Evolutionary conservation across 2,888 invertebrate species (phyloP).

Genomic region (Hymenopus coronatus): DNA sequence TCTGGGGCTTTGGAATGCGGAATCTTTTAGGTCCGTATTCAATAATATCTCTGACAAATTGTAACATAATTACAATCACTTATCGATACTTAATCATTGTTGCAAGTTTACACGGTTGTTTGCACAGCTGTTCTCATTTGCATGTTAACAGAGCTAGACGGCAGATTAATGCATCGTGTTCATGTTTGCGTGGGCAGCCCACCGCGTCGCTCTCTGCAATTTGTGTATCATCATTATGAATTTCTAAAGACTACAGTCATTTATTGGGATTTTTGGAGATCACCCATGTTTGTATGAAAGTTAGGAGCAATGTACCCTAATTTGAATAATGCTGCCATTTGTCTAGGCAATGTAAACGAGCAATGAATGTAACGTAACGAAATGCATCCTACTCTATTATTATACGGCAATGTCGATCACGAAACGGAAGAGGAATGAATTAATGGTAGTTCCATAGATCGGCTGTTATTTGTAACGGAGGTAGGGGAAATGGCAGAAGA

Average conservation of each 20-base stretch:
- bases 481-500: neutral
- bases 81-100: too few species aligned
- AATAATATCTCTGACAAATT: too few species aligned
- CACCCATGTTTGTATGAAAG: neutral
- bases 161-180: too few species aligned
- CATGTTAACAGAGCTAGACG: too few species aligned
- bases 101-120: too few species aligned
- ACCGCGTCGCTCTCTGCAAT: neutral
- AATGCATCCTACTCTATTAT: neutral
- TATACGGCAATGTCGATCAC: neutral
- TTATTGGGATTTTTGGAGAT: neutral
- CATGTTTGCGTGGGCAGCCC: neutral
- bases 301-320: neutral
- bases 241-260: neutral
- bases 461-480: neutral
- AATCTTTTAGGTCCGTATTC: too few species aligned
- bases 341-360: neutral
- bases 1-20: too few species aligned
- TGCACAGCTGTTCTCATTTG: too few species aligned
- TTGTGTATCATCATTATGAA: neutral
- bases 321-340: neutral
- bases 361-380: neutral
- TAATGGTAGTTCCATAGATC: neutral
- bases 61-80: too few species aligned
- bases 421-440: neutral